phyloP scores from a whole-genome alignment of 2,797 vertebrate species.

The Eurystomus glaucurus region DNA sequence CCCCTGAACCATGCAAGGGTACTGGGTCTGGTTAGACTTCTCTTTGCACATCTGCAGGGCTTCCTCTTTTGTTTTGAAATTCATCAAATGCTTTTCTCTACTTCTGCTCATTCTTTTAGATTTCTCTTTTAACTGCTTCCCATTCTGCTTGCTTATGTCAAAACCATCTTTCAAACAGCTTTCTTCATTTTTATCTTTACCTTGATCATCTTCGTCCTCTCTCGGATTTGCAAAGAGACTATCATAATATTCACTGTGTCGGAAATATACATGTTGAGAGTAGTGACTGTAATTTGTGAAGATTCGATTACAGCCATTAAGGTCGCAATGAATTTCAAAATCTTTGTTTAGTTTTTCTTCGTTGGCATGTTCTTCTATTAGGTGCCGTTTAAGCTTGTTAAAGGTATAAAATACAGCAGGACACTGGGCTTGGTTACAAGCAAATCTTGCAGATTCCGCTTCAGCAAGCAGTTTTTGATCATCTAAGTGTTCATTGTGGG shows the following conservation, averaged over 20 bases:
- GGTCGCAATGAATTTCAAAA: conserved; percentile 89
- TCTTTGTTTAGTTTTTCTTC: conserved; percentile 83
- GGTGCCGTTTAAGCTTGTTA: conserved; percentile 92
- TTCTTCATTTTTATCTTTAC: conserved; percentile 82
- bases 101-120: conserved; percentile 84
- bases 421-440: conserved; percentile 92
- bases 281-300: conserved; percentile 90
- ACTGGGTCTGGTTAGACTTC: conserved; percentile 88
- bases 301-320: conserved; percentile 90
- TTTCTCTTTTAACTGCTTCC: conserved; percentile 74
- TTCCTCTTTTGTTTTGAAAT: conserved; percentile 92
- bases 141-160: conserved; percentile 67
- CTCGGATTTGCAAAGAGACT: conserved; percentile 90
- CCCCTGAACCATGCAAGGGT: conserved; percentile 95
- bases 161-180: conserved; percentile 60
- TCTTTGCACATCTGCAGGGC: conserved; percentile 96
- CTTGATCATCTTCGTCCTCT: conserved; percentile 86
- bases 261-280: conserved; percentile 91
- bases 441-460: conserved; percentile 84
- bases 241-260: conserved; percentile 90
- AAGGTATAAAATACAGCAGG: conserved; percentile 92
- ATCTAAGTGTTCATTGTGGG: conserved; percentile 82
- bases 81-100: conserved; percentile 84
- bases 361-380: conserved; percentile 84
- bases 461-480: conserved; percentile 83